Conservation (phyloP, 2,797 vertebrate species). For the Chloroceryle amazona region DNA sequence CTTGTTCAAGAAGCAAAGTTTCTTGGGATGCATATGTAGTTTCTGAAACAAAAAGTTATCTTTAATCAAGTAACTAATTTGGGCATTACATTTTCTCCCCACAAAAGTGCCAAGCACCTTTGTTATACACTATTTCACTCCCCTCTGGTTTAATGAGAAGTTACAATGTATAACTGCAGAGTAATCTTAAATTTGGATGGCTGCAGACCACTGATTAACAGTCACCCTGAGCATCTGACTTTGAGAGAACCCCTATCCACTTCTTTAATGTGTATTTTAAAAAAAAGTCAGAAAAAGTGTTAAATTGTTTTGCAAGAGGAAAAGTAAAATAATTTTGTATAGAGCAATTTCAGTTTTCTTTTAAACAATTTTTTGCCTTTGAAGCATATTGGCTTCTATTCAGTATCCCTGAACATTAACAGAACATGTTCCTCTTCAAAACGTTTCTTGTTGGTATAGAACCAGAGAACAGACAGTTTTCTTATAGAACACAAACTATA, state of each 20-base stretch:
- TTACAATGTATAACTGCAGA: not conserved
- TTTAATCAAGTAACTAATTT: not conserved
- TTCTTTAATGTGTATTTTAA: not conserved
- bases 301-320: not conserved
- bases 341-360: not conserved
- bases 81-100: not conserved
- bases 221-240: not conserved
- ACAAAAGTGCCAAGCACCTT: not conserved
- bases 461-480: not conserved
- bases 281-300: not conserved
- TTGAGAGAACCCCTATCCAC: not conserved
- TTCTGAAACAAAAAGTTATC: not conserved
- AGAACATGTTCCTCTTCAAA: not conserved
- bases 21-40: not conserved
- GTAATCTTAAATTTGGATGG: not conserved
- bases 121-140: not conserved
- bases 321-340: not conserved
- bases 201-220: not conserved
- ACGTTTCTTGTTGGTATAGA: not conserved
- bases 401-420: not conserved
- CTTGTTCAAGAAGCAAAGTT: not conserved
- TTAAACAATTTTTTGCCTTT: not conserved
- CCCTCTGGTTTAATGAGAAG: not conserved
- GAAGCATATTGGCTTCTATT: not conserved
- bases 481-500: not conserved